These are phyloP conservation scores for Catocala sponsa DNA, from an alignment of 2,888 invertebrate species.

Conservation along the genomic window DNA sequence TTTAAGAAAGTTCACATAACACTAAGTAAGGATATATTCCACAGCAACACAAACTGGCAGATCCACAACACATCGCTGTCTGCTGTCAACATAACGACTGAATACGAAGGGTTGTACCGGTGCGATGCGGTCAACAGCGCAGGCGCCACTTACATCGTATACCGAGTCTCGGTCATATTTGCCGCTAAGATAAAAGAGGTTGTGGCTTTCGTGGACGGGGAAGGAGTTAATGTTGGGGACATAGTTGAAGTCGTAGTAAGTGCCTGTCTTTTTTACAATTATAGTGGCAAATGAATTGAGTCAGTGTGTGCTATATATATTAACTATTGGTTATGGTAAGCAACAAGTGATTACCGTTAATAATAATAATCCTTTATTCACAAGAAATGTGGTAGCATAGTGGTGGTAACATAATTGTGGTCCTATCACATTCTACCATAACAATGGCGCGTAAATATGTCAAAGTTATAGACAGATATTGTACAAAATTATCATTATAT, in stretches of 20 bases:
- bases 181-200: conserved; percentile 59
- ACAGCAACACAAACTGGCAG: conserved; percentile 74
- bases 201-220: conserved; percentile 54
- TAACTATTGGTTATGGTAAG: too few relatives aligned
- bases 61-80: conserved; percentile 58
- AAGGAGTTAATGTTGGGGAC: conserved; percentile 53
- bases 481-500: too few relatives aligned
- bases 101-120: conserved; percentile 84
- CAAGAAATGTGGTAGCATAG: too few relatives aligned
- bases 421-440: too few relatives aligned
- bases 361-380: too few relatives aligned
- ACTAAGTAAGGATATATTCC: conserved; percentile 2
- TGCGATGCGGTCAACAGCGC: conserved; percentile 89
- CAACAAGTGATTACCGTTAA: too few relatives aligned
- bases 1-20: too few relatives aligned
- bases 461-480: too few relatives aligned
- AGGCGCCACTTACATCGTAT: conserved; percentile 84
- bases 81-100: conserved; percentile 55
- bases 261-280: not conserved
- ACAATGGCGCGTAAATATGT: too few relatives aligned
- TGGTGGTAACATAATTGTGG: too few relatives aligned
- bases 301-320: too few relatives aligned
- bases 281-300: too few relatives aligned
- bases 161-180: conserved; percentile 82
- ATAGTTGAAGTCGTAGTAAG: conserved; percentile 64